phyloP scores from a whole-genome alignment of 2,888 invertebrate genomes.

The Caenorhabditis sp. region DNA sequence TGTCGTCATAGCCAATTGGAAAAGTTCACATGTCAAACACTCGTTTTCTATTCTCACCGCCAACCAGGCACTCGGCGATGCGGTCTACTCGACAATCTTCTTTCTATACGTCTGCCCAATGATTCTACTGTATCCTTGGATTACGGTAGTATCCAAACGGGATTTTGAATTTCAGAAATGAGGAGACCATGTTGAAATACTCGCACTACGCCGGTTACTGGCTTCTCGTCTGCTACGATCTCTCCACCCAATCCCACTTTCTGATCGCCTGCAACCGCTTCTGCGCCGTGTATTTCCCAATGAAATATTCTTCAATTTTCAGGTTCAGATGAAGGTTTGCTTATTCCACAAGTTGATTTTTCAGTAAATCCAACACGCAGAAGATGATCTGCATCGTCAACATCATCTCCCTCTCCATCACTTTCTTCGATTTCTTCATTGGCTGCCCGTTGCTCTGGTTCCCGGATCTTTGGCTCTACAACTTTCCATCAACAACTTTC shows the following conservation, averaged over 20 bases:
- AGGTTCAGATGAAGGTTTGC: background rate
- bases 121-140: constrained; percentile 42
- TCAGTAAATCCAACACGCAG: constrained; percentile 36
- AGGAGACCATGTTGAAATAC: constrained; percentile 11
- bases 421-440: constrained; percentile 8
- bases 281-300: constrained; percentile 52
- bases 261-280: constrained; percentile 59
- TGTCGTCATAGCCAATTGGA: constrained; percentile 54
- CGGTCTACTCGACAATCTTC: constrained; percentile 52
- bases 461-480: constrained; percentile 29
- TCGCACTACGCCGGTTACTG: constrained; percentile 23
- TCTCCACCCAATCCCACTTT: constrained; percentile 57
- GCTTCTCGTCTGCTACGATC: constrained; percentile 45
- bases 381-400: constrained; percentile 24
- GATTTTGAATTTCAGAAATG: constrained; percentile 24
- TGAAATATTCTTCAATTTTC: constrained; percentile 35
- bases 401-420: constrained; percentile 16
- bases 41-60: constrained; percentile 64
- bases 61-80: constrained; percentile 63
- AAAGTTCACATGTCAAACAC: constrained; percentile 57
- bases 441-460: constrained; percentile 23
- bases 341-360: background rate
- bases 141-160: background rate
- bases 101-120: constrained; percentile 57
- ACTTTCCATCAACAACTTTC: constrained; percentile 24